Evolutionary conservation across 2,113 vertebrate species (phyloP).

Genomic region (Ornithorhynchus anatinus): DNA sequence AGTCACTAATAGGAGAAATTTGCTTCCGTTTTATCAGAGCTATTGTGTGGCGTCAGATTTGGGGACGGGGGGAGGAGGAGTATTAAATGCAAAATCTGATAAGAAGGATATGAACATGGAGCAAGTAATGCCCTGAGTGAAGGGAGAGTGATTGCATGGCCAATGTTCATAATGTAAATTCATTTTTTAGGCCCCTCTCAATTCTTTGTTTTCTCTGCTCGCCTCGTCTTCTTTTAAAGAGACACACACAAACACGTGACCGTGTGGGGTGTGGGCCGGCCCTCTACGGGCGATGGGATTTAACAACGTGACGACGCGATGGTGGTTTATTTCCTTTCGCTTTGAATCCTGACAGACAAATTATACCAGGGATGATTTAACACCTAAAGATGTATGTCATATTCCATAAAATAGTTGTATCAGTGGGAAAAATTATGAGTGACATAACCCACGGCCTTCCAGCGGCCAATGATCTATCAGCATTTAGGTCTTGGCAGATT

Average conservation of each 20-base stretch:
- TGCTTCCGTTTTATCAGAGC: conserved; percentile 87
- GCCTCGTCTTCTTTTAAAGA: conserved; percentile 33
- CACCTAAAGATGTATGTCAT: conserved; percentile 59
- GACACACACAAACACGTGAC: not conserved
- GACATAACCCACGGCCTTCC: conserved; percentile 46
- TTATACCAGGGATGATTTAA: conserved; percentile 64
- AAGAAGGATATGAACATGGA: conserved; percentile 82
- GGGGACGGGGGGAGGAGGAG: conserved; percentile 71
- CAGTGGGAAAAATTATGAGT: conserved; percentile 51
- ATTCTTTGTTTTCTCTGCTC: conserved; percentile 9
- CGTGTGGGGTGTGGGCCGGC: not conserved
- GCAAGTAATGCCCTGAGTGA: conserved; percentile 73
- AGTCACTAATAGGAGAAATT: conserved; percentile 94
- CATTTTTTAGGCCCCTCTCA: not conserved
- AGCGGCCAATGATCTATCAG: conserved; percentile 55
- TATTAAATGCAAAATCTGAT: conserved; percentile 87
- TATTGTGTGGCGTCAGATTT: conserved; percentile 80
- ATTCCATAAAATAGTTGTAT: conserved; percentile 54
- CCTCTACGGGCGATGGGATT: conserved; percentile 52
- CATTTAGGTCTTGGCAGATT: conserved; percentile 58
- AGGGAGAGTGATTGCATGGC: conserved; percentile 68
- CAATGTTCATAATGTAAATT: conserved; percentile 75
- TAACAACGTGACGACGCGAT: conserved; percentile 43
- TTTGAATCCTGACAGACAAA: conserved; percentile 69
- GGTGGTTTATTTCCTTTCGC: conserved; percentile 71